Evolutionary conservation across 1,140 invertebrate species (phyloP), one percentile per base, ranked within the genome.

Genomic region (Drosophila equinoxialis): DNA sequence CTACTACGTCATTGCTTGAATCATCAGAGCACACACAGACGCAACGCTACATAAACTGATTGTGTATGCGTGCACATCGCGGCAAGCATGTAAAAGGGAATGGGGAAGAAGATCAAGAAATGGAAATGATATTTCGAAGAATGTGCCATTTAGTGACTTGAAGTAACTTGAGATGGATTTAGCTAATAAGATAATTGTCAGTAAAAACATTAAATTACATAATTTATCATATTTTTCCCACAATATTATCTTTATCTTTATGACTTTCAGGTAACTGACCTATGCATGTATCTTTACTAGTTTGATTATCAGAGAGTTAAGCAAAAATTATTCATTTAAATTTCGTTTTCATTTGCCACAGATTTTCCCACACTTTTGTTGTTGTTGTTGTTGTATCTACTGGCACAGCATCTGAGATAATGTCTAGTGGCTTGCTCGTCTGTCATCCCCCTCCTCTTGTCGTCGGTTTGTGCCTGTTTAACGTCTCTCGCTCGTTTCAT

Each of bases 331-430:
- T 57, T 35, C 33, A 35, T 59, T 37, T 20, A 59, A 59, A 59
- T 59, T 59, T 59, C 35, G 37, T 59, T 59, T 59, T 59, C 35
- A 59, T 59, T 59, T 59, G 33, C 14, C 14, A 58, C 33, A 59
- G 35, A 59, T 37, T 59, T 59, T 59, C 57, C 57, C 57, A 59
- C 57, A 59, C 33, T 59, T 59, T 37, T 58, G 10, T 35, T 45
- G 10, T 3, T 39, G 3, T n/a, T n/a, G 20, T 23, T 39, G 35
- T 11, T 37, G 35, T 14, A 6, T 13, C n/a, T 45, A 7, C 45
- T 51, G 45, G 45, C 45, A 51, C 45, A 51, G 10, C 20, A 51
- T 51, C 45, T 51, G 45, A 51, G 45, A 51, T 51, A 51, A 51
- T 37, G 30, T 59, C 57, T 59, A 59, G 57, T 59, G 17, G 45